Percentiles rank a stretch among this genome's conserved stretches.
These are phyloP conservation scores for Sinohyriopsis cumingii DNA, from an alignment of 2,888 invertebrate genomes.

Conservation along the genomic window DNA sequence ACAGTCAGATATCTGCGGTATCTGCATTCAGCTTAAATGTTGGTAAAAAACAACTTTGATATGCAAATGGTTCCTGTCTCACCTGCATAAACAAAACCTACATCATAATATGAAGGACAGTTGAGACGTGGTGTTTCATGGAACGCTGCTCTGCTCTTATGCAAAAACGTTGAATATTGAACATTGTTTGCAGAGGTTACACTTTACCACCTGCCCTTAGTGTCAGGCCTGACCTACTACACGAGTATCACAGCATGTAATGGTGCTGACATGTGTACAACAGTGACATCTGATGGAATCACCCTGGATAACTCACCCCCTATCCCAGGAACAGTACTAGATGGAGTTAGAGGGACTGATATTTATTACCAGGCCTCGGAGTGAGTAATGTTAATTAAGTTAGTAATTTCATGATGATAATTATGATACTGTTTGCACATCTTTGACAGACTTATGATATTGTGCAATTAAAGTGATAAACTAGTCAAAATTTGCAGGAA, in stretches of 20 bases:
- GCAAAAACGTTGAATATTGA: too few species aligned
- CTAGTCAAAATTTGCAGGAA: too few species aligned
- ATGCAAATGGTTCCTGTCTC: too few species aligned
- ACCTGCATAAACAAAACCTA: too few species aligned
- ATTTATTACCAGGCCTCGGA: conserved; percentile 39
- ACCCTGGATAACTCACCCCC: conserved; percentile 51
- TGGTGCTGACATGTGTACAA: conserved; percentile 40
- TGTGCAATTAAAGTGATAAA: too few species aligned
- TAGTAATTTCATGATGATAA: too few species aligned
- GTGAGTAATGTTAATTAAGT: conserved; percentile 1
- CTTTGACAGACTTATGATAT: not conserved
- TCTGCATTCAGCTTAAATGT: too few species aligned
- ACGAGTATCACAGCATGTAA: conserved; percentile 50
- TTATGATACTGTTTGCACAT: not conserved
- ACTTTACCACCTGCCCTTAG: conserved; percentile 7
- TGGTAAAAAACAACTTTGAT: too few species aligned
- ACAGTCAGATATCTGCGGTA: too few species aligned
- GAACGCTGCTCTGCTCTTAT: too few species aligned
- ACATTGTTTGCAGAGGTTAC: conserved; percentile 5
- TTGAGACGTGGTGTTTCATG: too few species aligned
- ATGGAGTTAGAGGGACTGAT: conserved; percentile 36
- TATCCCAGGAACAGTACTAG: conserved; percentile 36
- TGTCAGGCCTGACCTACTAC: conserved; percentile 32
- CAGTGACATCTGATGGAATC: conserved; percentile 48
- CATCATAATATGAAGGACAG: too few species aligned